Percentiles rank a stretch among this genome's conserved stretches.
Conservation (phyloP, 2,888 invertebrate species). For the Heliconius charithonia region DNA sequence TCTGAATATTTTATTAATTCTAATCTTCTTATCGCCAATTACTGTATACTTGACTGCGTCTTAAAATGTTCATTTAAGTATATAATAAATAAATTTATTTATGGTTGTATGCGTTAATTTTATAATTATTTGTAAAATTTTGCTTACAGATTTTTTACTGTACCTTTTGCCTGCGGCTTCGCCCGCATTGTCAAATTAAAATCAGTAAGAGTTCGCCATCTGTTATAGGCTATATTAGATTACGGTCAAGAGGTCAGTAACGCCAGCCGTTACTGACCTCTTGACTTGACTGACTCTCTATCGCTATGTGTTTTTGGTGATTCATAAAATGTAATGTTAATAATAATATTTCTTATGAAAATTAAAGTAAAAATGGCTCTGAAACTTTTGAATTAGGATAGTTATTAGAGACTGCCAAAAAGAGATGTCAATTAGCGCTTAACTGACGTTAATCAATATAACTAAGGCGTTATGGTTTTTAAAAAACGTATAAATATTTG, state of each 20-base stretch:
- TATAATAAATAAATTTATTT: not conserved
- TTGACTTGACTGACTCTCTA: too few species aligned
- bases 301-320: slow-evolving; percentile 7
- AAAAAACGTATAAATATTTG: too few species aligned
- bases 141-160: not conserved
- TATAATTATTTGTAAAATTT: not conserved
- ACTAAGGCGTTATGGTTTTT: too few species aligned
- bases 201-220: too few species aligned
- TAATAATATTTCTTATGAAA: too few species aligned
- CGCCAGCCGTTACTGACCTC: too few species aligned
- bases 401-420: not conserved
- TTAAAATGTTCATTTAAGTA: not conserved
- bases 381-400: not conserved
- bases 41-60: not conserved
- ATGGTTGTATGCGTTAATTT: not conserved
- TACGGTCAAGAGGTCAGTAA: too few species aligned
- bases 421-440: not conserved
- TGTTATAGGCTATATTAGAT: too few species aligned
- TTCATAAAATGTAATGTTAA: not conserved
- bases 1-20: not conserved
- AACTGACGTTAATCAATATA: not conserved
- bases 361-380: too few species aligned
- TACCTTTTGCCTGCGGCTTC: not conserved
- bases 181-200: too few species aligned
- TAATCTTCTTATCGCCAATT: slow-evolving; percentile 11